Evolutionary conservation across 2,888 invertebrate species (phyloP).

Genomic region (Sinhomidia bicolor): DNA sequence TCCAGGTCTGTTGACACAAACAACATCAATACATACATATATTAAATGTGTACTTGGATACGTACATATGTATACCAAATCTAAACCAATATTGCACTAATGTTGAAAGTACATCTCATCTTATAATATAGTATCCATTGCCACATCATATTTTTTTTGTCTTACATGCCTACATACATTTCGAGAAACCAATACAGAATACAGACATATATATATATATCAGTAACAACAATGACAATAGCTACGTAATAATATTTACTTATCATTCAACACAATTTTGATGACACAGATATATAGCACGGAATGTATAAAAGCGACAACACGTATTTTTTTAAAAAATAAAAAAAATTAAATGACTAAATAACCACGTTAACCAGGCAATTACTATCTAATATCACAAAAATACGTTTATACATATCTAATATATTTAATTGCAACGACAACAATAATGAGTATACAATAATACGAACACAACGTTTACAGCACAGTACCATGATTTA

Average conservation of each 20-base stretch:
- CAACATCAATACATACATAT: no score
- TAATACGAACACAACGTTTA: constrained; percentile 12
- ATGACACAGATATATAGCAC: not conserved
- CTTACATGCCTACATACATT: no score
- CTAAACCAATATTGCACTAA: not conserved
- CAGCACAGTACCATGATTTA: not conserved
- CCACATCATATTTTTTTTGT: not conserved
- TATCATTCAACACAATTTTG: no score
- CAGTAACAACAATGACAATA: not conserved
- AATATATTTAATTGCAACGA: not conserved
- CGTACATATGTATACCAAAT: not conserved
- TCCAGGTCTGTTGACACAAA: not conserved
- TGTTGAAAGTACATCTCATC: not conserved
- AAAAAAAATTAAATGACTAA: not conserved
- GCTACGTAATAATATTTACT: no score
- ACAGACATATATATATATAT: not conserved
- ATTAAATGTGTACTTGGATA: no score
- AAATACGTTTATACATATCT: not conserved
- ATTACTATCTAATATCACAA: constrained; percentile 38
- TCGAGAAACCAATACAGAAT: no score
- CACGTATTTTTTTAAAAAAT: not conserved
- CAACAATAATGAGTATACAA: not conserved
- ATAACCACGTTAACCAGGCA: not conserved
- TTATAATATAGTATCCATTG: no score
- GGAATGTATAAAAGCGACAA: not conserved